phyloP scores from a whole-genome alignment of 1,140 invertebrate genomes.

The Bombyx mandarina region DNA sequence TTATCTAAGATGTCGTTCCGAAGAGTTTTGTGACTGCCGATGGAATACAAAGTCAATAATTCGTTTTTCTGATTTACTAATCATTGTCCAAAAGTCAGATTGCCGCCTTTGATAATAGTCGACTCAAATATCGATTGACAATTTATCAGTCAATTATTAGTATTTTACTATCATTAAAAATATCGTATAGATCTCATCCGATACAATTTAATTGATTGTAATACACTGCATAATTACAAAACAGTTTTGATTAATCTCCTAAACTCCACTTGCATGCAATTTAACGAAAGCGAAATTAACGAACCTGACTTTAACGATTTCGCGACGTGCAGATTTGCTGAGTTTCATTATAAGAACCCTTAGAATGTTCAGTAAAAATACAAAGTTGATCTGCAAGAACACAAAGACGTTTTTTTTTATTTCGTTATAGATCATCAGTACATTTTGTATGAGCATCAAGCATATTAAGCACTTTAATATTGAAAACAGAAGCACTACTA shows the following conservation, averaged over 20 bases:
- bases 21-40: no score
- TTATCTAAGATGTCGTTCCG: no score
- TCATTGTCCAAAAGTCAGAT: no score
- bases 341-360: conserved; percentile 89
- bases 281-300: background rate
- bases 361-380: conserved; percentile 89
- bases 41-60: no score
- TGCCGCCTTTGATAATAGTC: no score
- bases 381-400: conserved; percentile 81
- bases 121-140: no score
- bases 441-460: background rate
- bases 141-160: no score
- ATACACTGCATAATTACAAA: background rate
- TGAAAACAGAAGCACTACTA: background rate
- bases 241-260: background rate
- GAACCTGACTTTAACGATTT: conserved; percentile 8
- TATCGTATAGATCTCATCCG: background rate
- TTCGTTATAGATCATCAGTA: no score
- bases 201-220: background rate
- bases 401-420: conserved; percentile 6
- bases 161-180: background rate
- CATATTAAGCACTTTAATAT: conserved; percentile 2
- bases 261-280: background rate
- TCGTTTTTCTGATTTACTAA: no score
- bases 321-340: background rate